Percentiles rank a stretch among this genome's conserved stretches.
Conservation (phyloP, 2,797 vertebrate genomes). For the Erpetoichthys calabaricus region DNA sequence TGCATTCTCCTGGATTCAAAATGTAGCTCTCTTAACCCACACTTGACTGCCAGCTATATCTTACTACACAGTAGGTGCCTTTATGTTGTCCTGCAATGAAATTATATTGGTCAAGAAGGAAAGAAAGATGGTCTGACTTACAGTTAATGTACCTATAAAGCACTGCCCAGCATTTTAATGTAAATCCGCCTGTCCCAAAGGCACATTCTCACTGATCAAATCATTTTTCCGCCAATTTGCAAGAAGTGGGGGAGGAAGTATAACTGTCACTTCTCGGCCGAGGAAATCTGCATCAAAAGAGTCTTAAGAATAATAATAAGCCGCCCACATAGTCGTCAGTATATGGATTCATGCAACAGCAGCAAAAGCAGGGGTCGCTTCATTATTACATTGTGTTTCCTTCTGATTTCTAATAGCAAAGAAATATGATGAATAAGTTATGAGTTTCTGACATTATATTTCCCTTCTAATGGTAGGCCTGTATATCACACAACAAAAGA, state of each 20-base stretch:
- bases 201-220: slow-evolving; percentile 1
- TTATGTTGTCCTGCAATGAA: not conserved
- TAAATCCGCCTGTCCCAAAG: not conserved
- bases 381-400: not conserved
- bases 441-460: not conserved
- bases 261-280: slow-evolving; percentile 6
- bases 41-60: too few species aligned
- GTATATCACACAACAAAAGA: too few species aligned
- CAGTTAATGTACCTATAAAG: slow-evolving; percentile 1
- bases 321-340: slow-evolving; percentile 6
- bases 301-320: slow-evolving; percentile 8
- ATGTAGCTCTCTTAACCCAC: too few species aligned
- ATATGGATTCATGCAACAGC: not conserved
- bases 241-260: slow-evolving; percentile 1
- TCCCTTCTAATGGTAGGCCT: not conserved
- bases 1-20: too few species aligned
- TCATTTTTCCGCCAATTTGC: slow-evolving; percentile 3
- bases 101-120: not conserved
- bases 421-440: not conserved
- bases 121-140: not conserved
- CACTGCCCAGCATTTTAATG: slow-evolving; percentile 2
- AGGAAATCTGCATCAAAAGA: slow-evolving; percentile 7
- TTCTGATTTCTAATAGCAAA: not conserved
- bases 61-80: not conserved
- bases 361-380: not conserved